Percentiles rank a stretch among this genome's conserved stretches.
These are phyloP conservation scores for Heliconius sara DNA, from an alignment of 2,888 invertebrate species.

Conservation along the genomic window DNA sequence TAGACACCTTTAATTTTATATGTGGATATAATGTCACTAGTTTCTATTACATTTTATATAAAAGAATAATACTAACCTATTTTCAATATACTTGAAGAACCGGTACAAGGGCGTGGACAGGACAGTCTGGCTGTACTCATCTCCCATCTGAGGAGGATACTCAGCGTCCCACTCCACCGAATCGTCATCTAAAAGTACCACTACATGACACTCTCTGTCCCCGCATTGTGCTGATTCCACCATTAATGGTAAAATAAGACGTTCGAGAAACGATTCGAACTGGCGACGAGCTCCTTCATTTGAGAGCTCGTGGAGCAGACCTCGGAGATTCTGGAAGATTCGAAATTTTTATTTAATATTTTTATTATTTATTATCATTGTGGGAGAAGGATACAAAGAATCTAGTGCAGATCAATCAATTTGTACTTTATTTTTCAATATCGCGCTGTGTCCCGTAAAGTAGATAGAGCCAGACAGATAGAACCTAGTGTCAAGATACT, in stretches of 20 bases:
- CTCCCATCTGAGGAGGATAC: constrained; percentile 99
- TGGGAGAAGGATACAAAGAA: too few relatives aligned
- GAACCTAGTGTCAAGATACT: background rate
- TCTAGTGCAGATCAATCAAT: too few relatives aligned
- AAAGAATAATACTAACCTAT: constrained; percentile 73
- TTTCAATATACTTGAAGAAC: constrained; percentile 99
- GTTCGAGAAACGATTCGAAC: constrained; percentile 98
- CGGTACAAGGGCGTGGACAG: constrained; percentile 97
- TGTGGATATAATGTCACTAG: background rate
- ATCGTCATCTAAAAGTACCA: constrained; percentile 71
- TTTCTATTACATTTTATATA: too few relatives aligned
- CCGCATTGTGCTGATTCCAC: constrained; percentile 96
- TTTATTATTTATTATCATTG: too few relatives aligned
- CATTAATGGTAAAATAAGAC: constrained; percentile 97
- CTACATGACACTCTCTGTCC: constrained; percentile 98
- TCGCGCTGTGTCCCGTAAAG: too few relatives aligned
- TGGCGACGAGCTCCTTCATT: constrained; percentile 99
- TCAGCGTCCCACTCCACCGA: constrained; percentile 87
- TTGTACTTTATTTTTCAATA: too few relatives aligned
- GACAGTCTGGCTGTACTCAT: constrained; percentile 98
- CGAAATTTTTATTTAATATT: background rate
- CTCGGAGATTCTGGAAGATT: constrained; percentile 92
- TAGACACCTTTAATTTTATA: constrained; percentile 2
- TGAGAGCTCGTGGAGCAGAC: constrained; percentile 97
- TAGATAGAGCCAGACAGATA: too few relatives aligned